Base-by-base conservation (phyloP, 2,113 vertebrate genomes). In the Cavia aperea region DNA sequence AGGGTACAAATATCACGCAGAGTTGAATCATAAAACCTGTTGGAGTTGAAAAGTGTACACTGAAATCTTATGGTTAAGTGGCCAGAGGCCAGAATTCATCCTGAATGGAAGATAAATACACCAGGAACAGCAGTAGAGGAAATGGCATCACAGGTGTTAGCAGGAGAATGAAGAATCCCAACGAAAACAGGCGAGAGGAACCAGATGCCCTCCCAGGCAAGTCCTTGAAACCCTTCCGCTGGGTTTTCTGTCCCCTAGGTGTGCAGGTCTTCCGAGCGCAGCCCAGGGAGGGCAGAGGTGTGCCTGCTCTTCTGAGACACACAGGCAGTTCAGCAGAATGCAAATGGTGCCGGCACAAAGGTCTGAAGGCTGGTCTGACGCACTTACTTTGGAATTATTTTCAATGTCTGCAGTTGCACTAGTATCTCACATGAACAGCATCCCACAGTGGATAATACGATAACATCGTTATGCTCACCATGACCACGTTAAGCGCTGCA, bases 271-370 rank as follows among this genome's bases (percentile, higher is more conserved):
- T 82, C 39, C 83, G 21, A 8, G 2, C 19, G 33, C 1, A 46
- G 31, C 2, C 0, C 36, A 4, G 2, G 39, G 81, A 7, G 23
- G n/a, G 51, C 3, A 0, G 1, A 7, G 46, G 19, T 2, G 4
- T 8, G 58, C 43, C 14, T 39, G 3, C 46, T 43, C 21, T 10
- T 39, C n/a, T 15, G 18, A 56, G n/a, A 36, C 56, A 46, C 8
- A 14, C 24, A 15, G 18, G 31, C 4, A 5, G 29, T 36, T 56
- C 1, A 1, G 5, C 16, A 16, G 51, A 46, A 5, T 0, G 1
- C 1, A 7, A 13, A 8, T 9, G 4, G 7, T 14, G 46, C 58
- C 23, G 60, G 11, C 14, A 10, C 33, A 0, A 9, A 1, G 16
- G 14, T 15, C 14, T 12, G 39, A 11, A 29, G 8, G 49, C 0